phyloP scores from a whole-genome alignment of 1,140 invertebrate genomes.

The Bacillus rossius region DNA sequence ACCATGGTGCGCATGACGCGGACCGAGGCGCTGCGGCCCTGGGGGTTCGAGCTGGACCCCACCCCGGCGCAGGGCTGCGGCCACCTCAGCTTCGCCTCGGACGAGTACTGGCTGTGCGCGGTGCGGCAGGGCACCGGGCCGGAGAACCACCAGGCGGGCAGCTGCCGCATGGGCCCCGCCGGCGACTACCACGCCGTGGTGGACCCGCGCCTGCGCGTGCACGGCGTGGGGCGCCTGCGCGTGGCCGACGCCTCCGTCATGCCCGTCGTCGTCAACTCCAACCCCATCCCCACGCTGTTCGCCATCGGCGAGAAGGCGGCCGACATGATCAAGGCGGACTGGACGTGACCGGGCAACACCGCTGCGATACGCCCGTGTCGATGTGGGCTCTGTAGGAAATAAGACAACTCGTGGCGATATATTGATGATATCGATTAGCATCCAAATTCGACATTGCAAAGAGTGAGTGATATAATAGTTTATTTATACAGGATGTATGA shows the following conservation, averaged over 20 bases:
- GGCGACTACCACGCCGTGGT: constrained; percentile 72
- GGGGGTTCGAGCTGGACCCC: constrained; percentile 61
- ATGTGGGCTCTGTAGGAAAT: too few species aligned
- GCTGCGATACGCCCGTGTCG: too few species aligned
- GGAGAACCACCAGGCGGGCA: constrained; percentile 68
- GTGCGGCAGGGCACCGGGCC: constrained; percentile 12
- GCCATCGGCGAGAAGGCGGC: constrained; percentile 77
- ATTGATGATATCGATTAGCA: too few species aligned
- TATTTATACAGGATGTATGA: too few species aligned
- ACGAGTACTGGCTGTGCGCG: constrained; percentile 71
- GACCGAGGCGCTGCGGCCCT: not conserved
- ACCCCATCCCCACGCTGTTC: constrained; percentile 69
- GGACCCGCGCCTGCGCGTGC: constrained; percentile 65
- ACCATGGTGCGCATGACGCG: not conserved
- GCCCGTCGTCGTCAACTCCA: constrained; percentile 70
- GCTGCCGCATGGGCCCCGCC: constrained; percentile 79
- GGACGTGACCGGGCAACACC: constrained; percentile 1
- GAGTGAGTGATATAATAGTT: too few species aligned
- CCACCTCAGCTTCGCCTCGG: constrained; percentile 61
- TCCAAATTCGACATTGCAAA: too few species aligned
- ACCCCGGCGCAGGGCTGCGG: constrained; percentile 67
- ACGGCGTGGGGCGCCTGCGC: constrained; percentile 63
- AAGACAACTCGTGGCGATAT: too few species aligned
- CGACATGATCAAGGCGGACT: constrained; percentile 55
- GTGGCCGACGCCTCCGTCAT: constrained; percentile 75